phyloP scores from a whole-genome alignment of 1,140 invertebrate species.

The Aphelinus atriplicis region DNA sequence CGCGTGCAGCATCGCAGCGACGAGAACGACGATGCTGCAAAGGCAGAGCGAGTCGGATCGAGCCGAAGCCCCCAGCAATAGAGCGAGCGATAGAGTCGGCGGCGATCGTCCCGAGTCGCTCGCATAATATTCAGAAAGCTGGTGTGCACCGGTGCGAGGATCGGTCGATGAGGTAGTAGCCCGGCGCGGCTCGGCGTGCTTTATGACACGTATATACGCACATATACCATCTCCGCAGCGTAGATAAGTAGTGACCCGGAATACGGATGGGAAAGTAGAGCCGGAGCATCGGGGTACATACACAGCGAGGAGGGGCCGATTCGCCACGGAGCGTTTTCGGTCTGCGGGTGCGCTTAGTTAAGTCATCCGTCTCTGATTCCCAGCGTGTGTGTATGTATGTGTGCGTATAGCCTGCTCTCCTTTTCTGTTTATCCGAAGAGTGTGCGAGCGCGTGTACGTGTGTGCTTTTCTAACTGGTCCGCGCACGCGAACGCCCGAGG shows the following conservation, averaged over 20 bases:
- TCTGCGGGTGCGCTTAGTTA: constrained; percentile 54
- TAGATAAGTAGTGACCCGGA: constrained; percentile 35
- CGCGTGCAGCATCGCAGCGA: no score
- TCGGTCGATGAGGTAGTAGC: not conserved
- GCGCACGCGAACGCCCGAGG: not conserved
- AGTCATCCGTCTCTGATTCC: constrained; percentile 50
- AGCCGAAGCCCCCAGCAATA: not conserved
- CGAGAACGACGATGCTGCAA: not conserved
- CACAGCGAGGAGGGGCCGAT: constrained; percentile 36
- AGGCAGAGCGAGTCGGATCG: not conserved
- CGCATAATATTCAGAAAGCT: not conserved
- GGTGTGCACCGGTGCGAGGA: constrained; percentile 30
- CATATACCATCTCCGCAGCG: constrained; percentile 34
- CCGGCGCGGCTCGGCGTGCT: constrained; percentile 39
- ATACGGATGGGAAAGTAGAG: constrained; percentile 53
- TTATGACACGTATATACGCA: constrained; percentile 46
- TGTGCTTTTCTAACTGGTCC: no score
- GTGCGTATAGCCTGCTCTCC: not conserved
- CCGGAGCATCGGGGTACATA: constrained; percentile 27
- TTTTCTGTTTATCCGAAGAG: not conserved
- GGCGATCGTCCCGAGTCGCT: not conserved
- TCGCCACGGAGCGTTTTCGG: constrained; percentile 53
- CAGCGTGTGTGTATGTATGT: no score
- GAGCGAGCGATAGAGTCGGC: constrained; percentile 10
- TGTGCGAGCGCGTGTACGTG: no score